Conservation (phyloP, 2,888 invertebrate genomes). For the Oxystoma pomonae region DNA sequence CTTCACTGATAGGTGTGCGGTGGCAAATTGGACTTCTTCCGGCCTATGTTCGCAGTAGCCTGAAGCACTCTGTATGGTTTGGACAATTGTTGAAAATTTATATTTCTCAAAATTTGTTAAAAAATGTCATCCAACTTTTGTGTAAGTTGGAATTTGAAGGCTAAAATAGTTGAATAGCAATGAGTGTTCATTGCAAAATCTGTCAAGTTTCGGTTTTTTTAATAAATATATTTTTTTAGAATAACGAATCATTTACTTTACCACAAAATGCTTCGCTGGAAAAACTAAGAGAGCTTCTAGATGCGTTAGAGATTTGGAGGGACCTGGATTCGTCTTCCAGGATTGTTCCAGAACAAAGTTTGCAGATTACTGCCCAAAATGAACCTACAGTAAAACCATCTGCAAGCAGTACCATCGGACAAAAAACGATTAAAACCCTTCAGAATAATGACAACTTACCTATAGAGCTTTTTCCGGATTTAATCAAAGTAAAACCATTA, state of each 20-base stretch:
- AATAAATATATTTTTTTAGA: slow-evolving; percentile 31
- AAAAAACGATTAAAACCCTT: background rate
- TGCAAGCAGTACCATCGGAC: background rate
- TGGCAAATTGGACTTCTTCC: too few species aligned
- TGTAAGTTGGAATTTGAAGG: too few species aligned
- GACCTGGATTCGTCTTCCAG: slow-evolving; percentile 14
- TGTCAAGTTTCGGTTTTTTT: background rate
- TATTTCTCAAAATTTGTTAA: too few species aligned
- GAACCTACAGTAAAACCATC: too few species aligned
- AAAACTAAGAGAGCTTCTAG: slow-evolving; percentile 23
- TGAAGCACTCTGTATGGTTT: too few species aligned
- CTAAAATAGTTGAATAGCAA: too few species aligned
- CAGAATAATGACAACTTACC: background rate
- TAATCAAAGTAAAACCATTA: slow-evolving; percentile 10
- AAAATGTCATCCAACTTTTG: too few species aligned
- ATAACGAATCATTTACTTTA: slow-evolving; percentile 25
- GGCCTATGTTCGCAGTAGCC: too few species aligned
- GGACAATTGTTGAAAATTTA: too few species aligned
- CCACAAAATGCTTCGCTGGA: slow-evolving; percentile 18
- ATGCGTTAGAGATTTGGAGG: slow-evolving; percentile 21
- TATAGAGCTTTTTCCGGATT: background rate
- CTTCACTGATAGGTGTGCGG: too few species aligned
- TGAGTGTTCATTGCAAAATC: too few species aligned
- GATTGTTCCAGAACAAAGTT: background rate
- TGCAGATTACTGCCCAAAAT: too few species aligned